A percentile compares a stretch with the other conserved stretches of the same genome.
These are phyloP conservation scores for Gortyna flavago DNA, from an alignment of 2,888 invertebrate genomes.

Conservation along the genomic window DNA sequence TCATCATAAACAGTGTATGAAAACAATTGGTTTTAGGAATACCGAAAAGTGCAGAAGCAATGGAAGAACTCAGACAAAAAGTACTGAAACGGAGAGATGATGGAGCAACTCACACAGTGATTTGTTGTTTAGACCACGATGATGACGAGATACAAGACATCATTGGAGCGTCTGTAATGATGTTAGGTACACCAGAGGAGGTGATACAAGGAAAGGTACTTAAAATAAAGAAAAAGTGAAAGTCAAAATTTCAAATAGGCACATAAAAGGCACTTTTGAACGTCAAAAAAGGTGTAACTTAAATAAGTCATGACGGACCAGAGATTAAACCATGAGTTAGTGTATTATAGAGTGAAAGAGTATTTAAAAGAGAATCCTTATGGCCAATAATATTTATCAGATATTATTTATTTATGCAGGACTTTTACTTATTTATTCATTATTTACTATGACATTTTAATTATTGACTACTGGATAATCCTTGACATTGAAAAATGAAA, in stretches of 20 bases:
- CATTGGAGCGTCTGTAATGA: conserved; percentile 40
- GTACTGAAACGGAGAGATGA: conserved; percentile 43
- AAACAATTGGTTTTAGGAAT: conserved; percentile 5
- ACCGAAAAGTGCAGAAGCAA: conserved; percentile 55
- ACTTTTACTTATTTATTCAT: background rate
- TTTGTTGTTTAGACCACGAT: conserved; percentile 71
- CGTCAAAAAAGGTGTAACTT: no score
- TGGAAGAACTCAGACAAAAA: conserved; percentile 61
- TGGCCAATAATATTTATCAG: background rate
- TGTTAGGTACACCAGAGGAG: conserved; percentile 10
- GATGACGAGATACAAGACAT: conserved; percentile 31
- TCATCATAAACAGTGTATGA: background rate
- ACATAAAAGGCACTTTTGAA: no score
- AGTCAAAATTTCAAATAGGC: no score
- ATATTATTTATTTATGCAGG: background rate
- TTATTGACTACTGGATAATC: no score
- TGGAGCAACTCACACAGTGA: conserved; percentile 49
- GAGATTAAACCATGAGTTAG: background rate
- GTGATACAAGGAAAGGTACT: conserved; percentile 13
- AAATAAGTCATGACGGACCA: no score
- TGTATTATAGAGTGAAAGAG: background rate
- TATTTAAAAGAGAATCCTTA: background rate
- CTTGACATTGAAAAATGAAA: no score
- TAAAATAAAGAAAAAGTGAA: background rate
- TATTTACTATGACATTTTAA: no score